Conservation (phyloP, 1,140 invertebrate genomes). For the Bombus huntii region DNA sequence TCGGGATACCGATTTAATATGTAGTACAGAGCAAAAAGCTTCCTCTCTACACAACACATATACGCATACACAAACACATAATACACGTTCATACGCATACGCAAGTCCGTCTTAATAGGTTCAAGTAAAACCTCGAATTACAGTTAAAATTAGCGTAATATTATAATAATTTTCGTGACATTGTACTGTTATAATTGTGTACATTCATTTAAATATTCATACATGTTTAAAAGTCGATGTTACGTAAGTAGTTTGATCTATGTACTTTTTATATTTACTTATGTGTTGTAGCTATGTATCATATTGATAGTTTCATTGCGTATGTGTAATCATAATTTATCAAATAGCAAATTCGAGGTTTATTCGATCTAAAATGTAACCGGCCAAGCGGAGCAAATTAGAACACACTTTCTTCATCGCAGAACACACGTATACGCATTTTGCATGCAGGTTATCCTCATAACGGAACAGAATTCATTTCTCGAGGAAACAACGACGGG, state of each 20-base stretch:
- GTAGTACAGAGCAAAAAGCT: constrained; percentile 44
- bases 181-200: not conserved
- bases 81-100: constrained; percentile 1
- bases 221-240: constrained; percentile 16
- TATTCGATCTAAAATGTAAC: not conserved
- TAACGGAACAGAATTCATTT: constrained; percentile 14
- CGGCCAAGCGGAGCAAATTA: not conserved
- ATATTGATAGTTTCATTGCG: constrained; percentile 13
- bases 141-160: not conserved
- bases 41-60: constrained; percentile 34
- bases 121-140: constrained; percentile 18
- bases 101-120: constrained; percentile 10
- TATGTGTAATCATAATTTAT: constrained; percentile 11
- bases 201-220: not conserved
- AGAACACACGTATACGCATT: not conserved
- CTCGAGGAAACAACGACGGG: constrained; percentile 9
- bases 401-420: not conserved
- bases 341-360: constrained; percentile 8
- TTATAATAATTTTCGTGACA: not conserved
- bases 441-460: not conserved
- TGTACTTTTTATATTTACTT: constrained; percentile 8
- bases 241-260: constrained; percentile 21
- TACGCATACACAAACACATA: not conserved
- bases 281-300: not conserved
- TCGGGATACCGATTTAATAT: constrained; percentile 40